Percentiles rank a stretch among this genome's conserved stretches.
These are phyloP conservation scores for Euclidia mi DNA, from an alignment of 2,888 invertebrate species.

Conservation along the genomic window DNA sequence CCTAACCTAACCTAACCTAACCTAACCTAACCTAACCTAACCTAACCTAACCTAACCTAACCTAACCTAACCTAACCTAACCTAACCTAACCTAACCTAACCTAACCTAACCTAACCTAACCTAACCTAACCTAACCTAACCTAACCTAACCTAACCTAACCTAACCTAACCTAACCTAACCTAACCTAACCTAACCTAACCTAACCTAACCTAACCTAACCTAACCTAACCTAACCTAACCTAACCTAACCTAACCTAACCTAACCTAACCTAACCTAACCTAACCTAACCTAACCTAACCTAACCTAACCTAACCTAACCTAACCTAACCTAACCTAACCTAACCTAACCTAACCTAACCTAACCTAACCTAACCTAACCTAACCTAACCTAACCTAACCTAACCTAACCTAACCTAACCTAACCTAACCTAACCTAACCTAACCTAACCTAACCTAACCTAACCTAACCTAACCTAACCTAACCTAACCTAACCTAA, in stretches of 20 bases:
- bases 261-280: slow-evolving; percentile 33
- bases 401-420: slow-evolving; percentile 29
- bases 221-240: slow-evolving; percentile 41
- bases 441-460: slow-evolving; percentile 17
- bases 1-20: slow-evolving; percentile 32
- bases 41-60: slow-evolving; percentile 23
- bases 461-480: slow-evolving; percentile 23
- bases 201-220: slow-evolving; percentile 38
- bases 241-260: slow-evolving; percentile 30
- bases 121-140: slow-evolving; percentile 21
- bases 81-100: slow-evolving; percentile 28
- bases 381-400: slow-evolving; percentile 21
- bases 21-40: slow-evolving; percentile 34
- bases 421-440: slow-evolving; percentile 22
- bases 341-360: slow-evolving; percentile 32
- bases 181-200: slow-evolving; percentile 50
- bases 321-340: slow-evolving; percentile 32
- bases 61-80: slow-evolving; percentile 26
- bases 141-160: slow-evolving; percentile 28
- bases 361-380: slow-evolving; percentile 30
- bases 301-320: slow-evolving; percentile 36
- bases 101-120: slow-evolving; percentile 27
- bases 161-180: slow-evolving; percentile 33
- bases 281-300: slow-evolving; percentile 37
- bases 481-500: too few relatives aligned